These are phyloP conservation scores for Artemisiospiza belli DNA, from an alignment of 2,113 vertebrate species.

Conservation along the genomic window DNA sequence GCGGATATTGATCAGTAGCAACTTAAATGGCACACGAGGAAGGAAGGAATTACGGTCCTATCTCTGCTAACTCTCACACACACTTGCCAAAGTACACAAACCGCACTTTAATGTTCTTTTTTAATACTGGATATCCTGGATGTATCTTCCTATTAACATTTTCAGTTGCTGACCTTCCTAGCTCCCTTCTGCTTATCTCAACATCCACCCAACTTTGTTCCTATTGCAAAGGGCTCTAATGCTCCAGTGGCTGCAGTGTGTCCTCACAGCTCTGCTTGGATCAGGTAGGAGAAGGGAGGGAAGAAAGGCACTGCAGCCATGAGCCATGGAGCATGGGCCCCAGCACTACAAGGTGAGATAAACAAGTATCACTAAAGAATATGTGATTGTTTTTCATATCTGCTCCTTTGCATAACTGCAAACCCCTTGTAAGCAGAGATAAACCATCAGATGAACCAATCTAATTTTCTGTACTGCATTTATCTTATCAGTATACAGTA, in stretches of 20 bases:
- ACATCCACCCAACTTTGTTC: neutral
- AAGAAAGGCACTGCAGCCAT: neutral
- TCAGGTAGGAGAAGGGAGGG: neutral
- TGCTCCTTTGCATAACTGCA: neutral
- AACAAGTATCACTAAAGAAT: neutral
- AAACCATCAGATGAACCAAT: neutral
- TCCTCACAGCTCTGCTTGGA: neutral
- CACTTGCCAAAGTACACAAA: neutral
- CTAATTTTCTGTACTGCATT: neutral
- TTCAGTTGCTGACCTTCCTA: neutral
- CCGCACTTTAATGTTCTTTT: neutral
- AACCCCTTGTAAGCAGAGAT: neutral
- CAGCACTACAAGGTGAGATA: neutral
- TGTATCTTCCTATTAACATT: neutral
- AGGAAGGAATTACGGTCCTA: neutral
- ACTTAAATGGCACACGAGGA: neutral
- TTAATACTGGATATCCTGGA: neutral
- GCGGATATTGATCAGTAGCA: neutral
- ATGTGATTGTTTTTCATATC: neutral
- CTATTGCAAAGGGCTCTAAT: neutral
- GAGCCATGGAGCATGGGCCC: neutral
- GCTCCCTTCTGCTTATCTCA: neutral
- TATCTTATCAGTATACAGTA: slow-evolving; percentile 1
- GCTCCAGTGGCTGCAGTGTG: neutral
- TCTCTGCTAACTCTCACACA: neutral